Percentiles rank a stretch among this genome's conserved stretches.
These are phyloP conservation scores for Argyresthia albistria DNA, from an alignment of 2,888 invertebrate species.

Conservation along the genomic window DNA sequence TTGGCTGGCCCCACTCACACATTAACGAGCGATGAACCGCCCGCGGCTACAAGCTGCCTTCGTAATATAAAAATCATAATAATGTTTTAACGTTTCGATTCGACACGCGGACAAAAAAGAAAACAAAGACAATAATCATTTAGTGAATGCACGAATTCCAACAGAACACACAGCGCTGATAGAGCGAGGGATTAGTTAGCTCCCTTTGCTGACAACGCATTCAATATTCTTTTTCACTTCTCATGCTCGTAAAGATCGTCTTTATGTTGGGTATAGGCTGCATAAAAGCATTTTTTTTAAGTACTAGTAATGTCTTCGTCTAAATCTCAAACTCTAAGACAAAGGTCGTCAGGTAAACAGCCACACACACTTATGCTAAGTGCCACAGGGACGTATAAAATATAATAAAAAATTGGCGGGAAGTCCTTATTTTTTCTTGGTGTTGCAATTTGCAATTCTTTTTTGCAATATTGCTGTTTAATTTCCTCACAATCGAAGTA, in stretches of 20 bases:
- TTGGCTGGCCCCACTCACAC: background rate
- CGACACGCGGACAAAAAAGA: conserved; percentile 36
- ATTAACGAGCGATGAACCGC: conserved; percentile 8
- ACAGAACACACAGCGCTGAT: conserved; percentile 37
- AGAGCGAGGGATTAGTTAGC: conserved; percentile 28
- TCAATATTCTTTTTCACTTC: background rate
- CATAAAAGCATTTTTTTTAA: too few relatives aligned
- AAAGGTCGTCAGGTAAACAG: too few relatives aligned
- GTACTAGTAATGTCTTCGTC: too few relatives aligned
- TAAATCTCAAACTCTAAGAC: too few relatives aligned
- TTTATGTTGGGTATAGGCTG: too few relatives aligned
- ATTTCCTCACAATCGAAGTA: background rate
- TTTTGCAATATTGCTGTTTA: background rate
- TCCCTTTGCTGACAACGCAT: conserved; percentile 13
- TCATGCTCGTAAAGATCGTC: too few relatives aligned
- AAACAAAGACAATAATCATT: conserved; percentile 47
- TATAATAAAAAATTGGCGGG: too few relatives aligned
- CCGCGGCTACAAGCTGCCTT: conserved; percentile 19
- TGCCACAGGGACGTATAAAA: too few relatives aligned
- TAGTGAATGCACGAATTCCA: conserved; percentile 50
- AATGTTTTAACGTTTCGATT: conserved; percentile 44
- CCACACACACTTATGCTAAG: too few relatives aligned
- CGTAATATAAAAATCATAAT: conserved; percentile 40
- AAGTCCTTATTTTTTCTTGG: too few relatives aligned
- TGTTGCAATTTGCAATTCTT: too few relatives aligned